Conservation (phyloP, 2,113 vertebrate genomes). For the Hystrix brachyura region DNA sequence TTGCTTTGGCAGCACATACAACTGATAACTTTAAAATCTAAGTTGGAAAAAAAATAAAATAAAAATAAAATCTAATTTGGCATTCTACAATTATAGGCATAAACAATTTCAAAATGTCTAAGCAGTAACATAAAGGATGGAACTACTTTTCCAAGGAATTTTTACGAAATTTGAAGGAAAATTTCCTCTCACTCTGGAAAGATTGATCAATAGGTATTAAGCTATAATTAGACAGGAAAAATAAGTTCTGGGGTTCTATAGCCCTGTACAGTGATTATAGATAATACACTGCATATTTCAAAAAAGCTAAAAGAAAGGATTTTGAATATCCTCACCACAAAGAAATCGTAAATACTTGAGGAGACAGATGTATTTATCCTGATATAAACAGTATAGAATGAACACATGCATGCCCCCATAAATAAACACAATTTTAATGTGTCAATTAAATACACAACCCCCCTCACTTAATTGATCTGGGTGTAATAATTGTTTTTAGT, state of each 20-base stretch:
- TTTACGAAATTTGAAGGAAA: constrained; percentile 26
- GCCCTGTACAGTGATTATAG: background rate
- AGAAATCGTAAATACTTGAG: background rate
- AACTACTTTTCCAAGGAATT: background rate
- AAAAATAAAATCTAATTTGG: background rate
- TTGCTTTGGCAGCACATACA: background rate
- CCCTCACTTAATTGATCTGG: background rate
- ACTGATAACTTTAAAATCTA: constrained; percentile 45
- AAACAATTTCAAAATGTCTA: constrained; percentile 10
- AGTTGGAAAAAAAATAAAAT: background rate
- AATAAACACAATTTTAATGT: background rate
- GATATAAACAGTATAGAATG: background rate
- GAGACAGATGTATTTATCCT: background rate
- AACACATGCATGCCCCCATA: background rate
- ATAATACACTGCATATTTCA: background rate
- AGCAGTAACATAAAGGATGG: background rate
- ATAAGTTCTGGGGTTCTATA: background rate
- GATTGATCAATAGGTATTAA: background rate
- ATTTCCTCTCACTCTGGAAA: background rate
- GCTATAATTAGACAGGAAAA: background rate
- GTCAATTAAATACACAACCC: background rate
- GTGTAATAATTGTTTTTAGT: background rate
- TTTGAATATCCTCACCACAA: background rate
- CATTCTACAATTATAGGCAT: background rate
- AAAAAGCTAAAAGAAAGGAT: background rate